Evolutionary conservation across 1,140 invertebrate genomes (phyloP).

Genomic region (Apis dorsata): DNA sequence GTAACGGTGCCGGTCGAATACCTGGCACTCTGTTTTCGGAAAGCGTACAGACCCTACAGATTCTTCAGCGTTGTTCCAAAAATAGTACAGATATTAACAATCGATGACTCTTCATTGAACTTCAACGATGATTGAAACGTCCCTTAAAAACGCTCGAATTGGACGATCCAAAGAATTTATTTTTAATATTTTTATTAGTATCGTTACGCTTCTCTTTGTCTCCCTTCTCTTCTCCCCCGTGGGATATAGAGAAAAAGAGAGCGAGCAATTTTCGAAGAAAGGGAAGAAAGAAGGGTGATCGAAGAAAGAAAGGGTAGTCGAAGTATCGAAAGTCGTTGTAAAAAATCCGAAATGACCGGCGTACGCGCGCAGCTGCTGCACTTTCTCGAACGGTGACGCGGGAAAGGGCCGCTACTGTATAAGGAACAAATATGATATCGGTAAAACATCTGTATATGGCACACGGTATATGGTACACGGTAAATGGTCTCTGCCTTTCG

Average conservation of each 20-base stretch:
- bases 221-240: too few relatives aligned
- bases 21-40: not conserved
- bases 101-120: too few relatives aligned
- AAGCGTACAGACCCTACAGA: too few relatives aligned
- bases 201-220: too few relatives aligned
- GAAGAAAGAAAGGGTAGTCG: not conserved
- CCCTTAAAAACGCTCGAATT: too few relatives aligned
- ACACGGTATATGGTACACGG: not conserved
- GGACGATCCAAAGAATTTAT: not conserved
- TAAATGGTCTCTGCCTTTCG: constrained; percentile 33
- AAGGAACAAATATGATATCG: constrained; percentile 59
- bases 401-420: constrained; percentile 38
- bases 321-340: constrained; percentile 33
- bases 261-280: not conserved
- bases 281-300: constrained; percentile 10
- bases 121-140: too few relatives aligned
- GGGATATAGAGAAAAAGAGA: too few relatives aligned
- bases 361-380: constrained; percentile 30
- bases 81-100: too few relatives aligned
- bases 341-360: constrained; percentile 49
- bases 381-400: constrained; percentile 49
- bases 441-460: constrained; percentile 58
- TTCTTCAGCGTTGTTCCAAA: too few relatives aligned
- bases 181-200: too few relatives aligned
- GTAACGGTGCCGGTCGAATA: constrained; percentile 28